These are phyloP conservation scores for Ashinkailepas kermadecensis DNA, from an alignment of 2,888 invertebrate species.

Conservation along the genomic window DNA sequence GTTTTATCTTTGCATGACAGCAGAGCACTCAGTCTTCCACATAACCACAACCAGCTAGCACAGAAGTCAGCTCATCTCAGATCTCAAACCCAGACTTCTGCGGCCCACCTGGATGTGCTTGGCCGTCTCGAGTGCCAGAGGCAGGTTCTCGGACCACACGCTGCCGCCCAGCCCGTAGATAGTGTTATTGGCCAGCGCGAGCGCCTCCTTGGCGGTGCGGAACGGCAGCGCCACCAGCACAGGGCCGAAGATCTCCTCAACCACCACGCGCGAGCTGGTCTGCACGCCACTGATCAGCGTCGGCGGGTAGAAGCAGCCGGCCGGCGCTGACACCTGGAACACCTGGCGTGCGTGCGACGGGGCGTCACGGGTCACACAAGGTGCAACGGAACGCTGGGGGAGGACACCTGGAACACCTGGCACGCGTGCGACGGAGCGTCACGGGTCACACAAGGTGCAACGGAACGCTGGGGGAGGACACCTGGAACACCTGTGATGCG, in stretches of 20 bases:
- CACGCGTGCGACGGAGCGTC: too few species aligned
- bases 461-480: too few species aligned
- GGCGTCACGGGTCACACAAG: too few species aligned
- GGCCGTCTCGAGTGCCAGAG: slow-evolving; percentile 49
- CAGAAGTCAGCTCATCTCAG: too few species aligned
- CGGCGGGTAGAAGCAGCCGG: slow-evolving; percentile 42
- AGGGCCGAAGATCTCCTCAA: slow-evolving; percentile 45
- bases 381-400: too few species aligned
- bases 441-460: too few species aligned
- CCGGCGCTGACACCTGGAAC: slow-evolving; percentile 37
- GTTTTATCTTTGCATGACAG: too few species aligned
- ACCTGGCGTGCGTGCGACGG: slow-evolving; percentile 34
- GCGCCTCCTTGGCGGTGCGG: slow-evolving; percentile 51
- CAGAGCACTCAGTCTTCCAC: too few species aligned
- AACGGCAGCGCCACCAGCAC: slow-evolving; percentile 41
- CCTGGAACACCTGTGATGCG: too few species aligned
- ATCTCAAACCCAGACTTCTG: too few species aligned
- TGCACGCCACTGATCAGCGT: slow-evolving; percentile 45
- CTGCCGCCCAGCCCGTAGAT: slow-evolving; percentile 48
- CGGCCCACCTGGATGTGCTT: slow-evolving; percentile 44
- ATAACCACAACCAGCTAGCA: too few species aligned
- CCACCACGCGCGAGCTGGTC: slow-evolving; percentile 47
- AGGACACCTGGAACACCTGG: too few species aligned
- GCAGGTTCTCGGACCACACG: slow-evolving; percentile 52
- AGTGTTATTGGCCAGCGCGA: slow-evolving; percentile 49